Evolutionary conservation across 2,797 vertebrate species (phyloP).

Genomic region (Catostomus latipinnis): DNA sequence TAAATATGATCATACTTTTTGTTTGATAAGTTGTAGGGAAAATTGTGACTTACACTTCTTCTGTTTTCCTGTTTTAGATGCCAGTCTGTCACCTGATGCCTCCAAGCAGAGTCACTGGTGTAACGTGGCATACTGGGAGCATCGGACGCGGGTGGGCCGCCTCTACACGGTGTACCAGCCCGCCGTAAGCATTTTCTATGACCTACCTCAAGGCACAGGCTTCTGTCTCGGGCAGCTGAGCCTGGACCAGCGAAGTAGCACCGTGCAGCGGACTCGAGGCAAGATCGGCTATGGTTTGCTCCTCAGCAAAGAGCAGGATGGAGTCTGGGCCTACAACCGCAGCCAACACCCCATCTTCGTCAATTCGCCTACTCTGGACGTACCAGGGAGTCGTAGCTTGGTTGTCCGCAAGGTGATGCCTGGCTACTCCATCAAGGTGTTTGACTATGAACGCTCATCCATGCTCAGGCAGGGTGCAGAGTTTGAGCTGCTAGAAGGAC

Average conservation of each 20-base stretch:
- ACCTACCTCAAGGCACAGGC: conserved; percentile 99
- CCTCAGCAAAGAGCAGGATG: conserved; percentile 94
- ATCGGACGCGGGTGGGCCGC: conserved; percentile 95
- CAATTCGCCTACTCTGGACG: conserved; percentile 95
- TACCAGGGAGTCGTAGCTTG: conserved; percentile 85
- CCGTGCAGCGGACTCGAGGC: conserved; percentile 91
- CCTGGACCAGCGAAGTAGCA: conserved; percentile 93
- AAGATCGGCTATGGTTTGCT: conserved; percentile 98
- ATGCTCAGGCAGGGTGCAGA: conserved; percentile 84
- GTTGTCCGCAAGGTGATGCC: conserved; percentile 97
- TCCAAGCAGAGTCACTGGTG: conserved; percentile 96
- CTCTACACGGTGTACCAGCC: conserved; percentile 97
- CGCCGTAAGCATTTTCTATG: conserved; percentile 98
- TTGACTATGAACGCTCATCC: conserved; percentile 91
- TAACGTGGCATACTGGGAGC: conserved; percentile 98
- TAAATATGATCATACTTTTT: not conserved
- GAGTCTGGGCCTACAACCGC: conserved; percentile 98
- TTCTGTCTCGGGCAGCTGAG: conserved; percentile 98
- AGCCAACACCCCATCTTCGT: conserved; percentile 96
- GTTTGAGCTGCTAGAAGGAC: conserved; percentile 86
- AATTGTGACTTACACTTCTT: conserved; percentile 42
- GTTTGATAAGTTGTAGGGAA: not conserved
- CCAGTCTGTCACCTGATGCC: conserved; percentile 91
- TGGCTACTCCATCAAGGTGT: conserved; percentile 95
- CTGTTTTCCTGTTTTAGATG: conserved; percentile 76